Evolutionary conservation across 2,888 invertebrate species (phyloP), one percentile per base, ranked within the genome.

Genomic region (Metalampra italica): DNA sequence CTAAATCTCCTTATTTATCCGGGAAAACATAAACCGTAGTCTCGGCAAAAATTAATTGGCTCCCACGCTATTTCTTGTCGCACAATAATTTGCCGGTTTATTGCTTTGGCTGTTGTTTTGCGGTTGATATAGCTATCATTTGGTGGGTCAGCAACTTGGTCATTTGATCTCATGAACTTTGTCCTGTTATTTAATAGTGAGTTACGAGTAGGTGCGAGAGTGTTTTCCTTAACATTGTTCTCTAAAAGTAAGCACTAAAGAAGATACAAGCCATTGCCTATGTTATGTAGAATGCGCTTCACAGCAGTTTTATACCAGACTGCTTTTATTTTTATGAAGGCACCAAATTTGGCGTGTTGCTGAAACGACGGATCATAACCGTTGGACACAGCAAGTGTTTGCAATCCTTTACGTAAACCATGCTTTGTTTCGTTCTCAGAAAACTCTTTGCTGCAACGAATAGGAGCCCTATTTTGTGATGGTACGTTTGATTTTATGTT

Each of bases 1-100:
- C 83, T 82, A 85, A 87, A 87, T 85, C 86, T 86, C 75, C 84
- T 87, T 86, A 86, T 87, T 87, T 87, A 86, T 86, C 83, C 82
- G 76, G 76, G 76, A 79, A 75, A 82, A 83, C 85, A 86, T 87
- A 88, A 88, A 88, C 77, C 77, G 76, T 72, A 78, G 80, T 79
- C 78, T 82, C 79, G 75, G 81, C 82, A 83, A 84, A 87, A 85
- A 86, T 84, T 88, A 87, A 88, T 88, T 88, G 86, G 82, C 81
- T 76, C 73, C 75, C 74, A 75, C 75, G 76, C 66, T 76, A 72
- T 76, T 82, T 75, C 78, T 79, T 76, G 78, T 76, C 71, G 68
- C 77, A 76, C 79, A 77, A 79, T 81, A 77, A 74, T 80, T 75
- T 73, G 64, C 68, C 56, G 66, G 70, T 76, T 80, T 84, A 83